Evolutionary conservation across 2,888 invertebrate species (phyloP), one percentile per base, ranked within the genome.

Genomic region (Parapristionchus giblindavisi): DNA sequence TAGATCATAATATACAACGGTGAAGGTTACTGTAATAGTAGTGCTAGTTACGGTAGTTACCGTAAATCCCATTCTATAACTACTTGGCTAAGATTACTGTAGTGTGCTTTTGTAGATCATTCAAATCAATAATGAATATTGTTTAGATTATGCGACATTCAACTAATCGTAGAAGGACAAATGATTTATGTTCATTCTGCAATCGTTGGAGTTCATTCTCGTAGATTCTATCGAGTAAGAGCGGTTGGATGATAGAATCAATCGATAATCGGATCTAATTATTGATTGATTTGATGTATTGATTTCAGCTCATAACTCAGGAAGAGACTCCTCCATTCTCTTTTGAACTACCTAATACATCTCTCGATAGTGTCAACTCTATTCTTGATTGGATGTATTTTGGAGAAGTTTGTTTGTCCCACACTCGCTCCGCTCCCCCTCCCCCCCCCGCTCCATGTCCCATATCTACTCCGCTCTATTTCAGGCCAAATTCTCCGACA

Each of bases 381-480:
- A 14, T 52, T 8, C 5, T 68, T 24, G 68, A 68, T 52, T 68
- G 68, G 68, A 68, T 68, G 68, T 68, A 68, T 36, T 68, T 68
- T 40, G 68, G 68, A 52, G 68, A 68, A 36, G 61, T 61, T 6
- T 21, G 29, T 32, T 6, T 21, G 11, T n/a, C 61, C 61, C 21
- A 5, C 36, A n/a, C n/a, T n/a, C n/a, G n/a, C n/a, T n/a, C n/a
- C n/a, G n/a, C n/a, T n/a, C n/a, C n/a, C 60, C 36, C 61, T 29
- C n/a, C 36, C 34, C 36, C 34, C n/a, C 36, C 24, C 32, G 27
- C 32, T 36, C 1, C 21, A 65, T 52, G 36, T 52, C 51, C 68
- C 68, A 34, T 5, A 52, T 21, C n/a, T 27, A 1, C 52, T 36
- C 68, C 34, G n/a, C 36, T 6, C 21, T 40, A n/a, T 8, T 36